phyloP scores from a whole-genome alignment of 2,797 vertebrate genomes.

The Lacerta bilineata region DNA sequence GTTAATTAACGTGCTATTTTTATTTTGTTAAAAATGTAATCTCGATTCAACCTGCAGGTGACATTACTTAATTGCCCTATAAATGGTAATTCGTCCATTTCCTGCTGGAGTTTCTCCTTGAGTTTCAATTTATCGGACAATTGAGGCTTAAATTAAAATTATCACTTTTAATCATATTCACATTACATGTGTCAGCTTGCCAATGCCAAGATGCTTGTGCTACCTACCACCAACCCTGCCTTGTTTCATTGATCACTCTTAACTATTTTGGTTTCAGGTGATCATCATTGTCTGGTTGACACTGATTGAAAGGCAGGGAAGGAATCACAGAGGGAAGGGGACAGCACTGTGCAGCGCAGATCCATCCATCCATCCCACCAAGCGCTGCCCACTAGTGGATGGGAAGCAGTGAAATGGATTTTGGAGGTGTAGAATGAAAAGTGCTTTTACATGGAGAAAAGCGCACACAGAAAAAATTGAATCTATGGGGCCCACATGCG shows the following conservation, averaged over 20 bases:
- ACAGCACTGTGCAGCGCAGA: too few relatives aligned
- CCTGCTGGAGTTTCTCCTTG: too few relatives aligned
- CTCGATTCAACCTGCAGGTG: background rate
- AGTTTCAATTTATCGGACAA: background rate
- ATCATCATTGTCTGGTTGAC: background rate
- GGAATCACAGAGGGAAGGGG: too few relatives aligned
- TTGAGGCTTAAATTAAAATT: background rate
- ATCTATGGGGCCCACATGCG: too few relatives aligned
- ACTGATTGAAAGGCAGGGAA: too few relatives aligned
- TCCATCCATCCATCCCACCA: too few relatives aligned
- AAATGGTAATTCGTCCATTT: background rate
- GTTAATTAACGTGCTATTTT: too few relatives aligned
- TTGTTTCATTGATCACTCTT: background rate
- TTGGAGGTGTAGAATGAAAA: too few relatives aligned
- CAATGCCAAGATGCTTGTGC: background rate
- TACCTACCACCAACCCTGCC: background rate
- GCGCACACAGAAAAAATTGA: too few relatives aligned
- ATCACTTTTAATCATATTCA: background rate
- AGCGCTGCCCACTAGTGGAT: too few relatives aligned
- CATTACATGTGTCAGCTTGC: background rate
- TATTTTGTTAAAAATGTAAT: background rate
- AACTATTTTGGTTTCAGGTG: background rate
- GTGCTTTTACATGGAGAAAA: too few relatives aligned
- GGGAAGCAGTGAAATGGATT: too few relatives aligned
- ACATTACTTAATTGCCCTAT: background rate